A percentile compares a stretch with the other conserved stretches of the same genome.
Evolutionary conservation across 2,797 vertebrate genomes (phyloP).

Genomic region (Moxostoma hubbsi): DNA sequence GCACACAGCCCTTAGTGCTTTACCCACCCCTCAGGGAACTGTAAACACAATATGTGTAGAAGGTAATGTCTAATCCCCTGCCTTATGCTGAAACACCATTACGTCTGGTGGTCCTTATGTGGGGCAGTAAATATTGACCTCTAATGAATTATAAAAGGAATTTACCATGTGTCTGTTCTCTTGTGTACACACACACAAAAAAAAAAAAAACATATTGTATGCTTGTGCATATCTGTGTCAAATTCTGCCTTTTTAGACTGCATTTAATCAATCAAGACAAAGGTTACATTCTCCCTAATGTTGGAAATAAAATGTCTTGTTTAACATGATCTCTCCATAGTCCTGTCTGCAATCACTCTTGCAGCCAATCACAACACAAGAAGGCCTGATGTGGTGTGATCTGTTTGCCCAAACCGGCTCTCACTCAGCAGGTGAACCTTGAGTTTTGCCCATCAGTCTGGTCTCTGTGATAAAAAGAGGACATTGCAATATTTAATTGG

Average conservation of each 20-base stretch:
- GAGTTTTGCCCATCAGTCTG: slow-evolving; percentile 49
- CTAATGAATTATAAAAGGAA: slow-evolving; percentile 21
- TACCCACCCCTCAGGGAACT: not conserved
- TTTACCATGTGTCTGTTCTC: not conserved
- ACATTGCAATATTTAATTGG: no score
- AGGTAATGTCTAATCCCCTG: not conserved
- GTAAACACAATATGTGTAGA: slow-evolving; percentile 18
- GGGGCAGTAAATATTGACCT: slow-evolving; percentile 18
- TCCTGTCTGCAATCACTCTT: not conserved
- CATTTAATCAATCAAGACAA: not conserved
- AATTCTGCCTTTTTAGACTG: slow-evolving; percentile 23
- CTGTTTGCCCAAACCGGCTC: slow-evolving; percentile 19
- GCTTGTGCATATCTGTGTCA: slow-evolving; percentile 23
- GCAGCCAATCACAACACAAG: slow-evolving; percentile 15
- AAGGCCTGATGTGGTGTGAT: slow-evolving; percentile 33
- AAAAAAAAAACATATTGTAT: not conserved
- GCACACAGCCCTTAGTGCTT: not conserved
- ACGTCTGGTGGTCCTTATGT: slow-evolving; percentile 8
- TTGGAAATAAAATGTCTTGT: slow-evolving; percentile 24
- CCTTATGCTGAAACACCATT: slow-evolving; percentile 21
- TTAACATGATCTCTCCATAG: slow-evolving; percentile 1
- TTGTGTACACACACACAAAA: not conserved
- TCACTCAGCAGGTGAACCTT: not conserved
- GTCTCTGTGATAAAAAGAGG: slow-evolving; percentile 55
- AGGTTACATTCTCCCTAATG: slow-evolving; percentile 14